phyloP scores from a whole-genome alignment of 2,797 vertebrate genomes.

The Hemitrygon akajei region DNA sequence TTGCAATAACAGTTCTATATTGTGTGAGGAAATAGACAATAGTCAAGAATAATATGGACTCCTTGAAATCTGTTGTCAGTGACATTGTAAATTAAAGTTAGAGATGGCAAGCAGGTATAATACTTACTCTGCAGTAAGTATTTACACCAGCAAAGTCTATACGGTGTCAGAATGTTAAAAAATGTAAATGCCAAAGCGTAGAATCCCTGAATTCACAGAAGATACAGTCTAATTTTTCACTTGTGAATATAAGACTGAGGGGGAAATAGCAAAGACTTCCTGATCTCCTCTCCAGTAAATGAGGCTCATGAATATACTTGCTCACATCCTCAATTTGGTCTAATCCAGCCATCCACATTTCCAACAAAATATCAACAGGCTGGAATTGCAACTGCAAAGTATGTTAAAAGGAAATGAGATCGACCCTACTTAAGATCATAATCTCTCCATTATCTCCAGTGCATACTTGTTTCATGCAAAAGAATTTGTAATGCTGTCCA shows the following conservation, averaged over 20 bases:
- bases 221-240: not conserved
- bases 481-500: not conserved
- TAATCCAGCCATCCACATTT: not conserved
- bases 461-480: not conserved
- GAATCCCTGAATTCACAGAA: too few relatives aligned
- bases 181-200: not conserved
- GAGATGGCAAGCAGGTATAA: too few relatives aligned
- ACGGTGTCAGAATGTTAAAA: too few relatives aligned
- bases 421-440: not conserved
- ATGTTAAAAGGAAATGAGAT: not conserved
- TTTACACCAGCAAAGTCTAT: too few relatives aligned
- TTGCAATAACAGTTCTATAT: too few relatives aligned
- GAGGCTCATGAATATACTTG: not conserved
- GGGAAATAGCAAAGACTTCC: not conserved
- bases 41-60: too few relatives aligned
- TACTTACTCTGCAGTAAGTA: too few relatives aligned
- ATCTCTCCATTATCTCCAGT: not conserved
- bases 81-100: too few relatives aligned
- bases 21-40: too few relatives aligned
- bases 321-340: not conserved
- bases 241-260: conserved; percentile 14
- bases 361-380: not conserved
- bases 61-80: too few relatives aligned
- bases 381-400: not conserved
- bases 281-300: not conserved